Evolutionary conservation across 2,888 invertebrate genomes (phyloP), one percentile per base, ranked within the genome.

Genomic region (Pseudococcus longispinus): DNA sequence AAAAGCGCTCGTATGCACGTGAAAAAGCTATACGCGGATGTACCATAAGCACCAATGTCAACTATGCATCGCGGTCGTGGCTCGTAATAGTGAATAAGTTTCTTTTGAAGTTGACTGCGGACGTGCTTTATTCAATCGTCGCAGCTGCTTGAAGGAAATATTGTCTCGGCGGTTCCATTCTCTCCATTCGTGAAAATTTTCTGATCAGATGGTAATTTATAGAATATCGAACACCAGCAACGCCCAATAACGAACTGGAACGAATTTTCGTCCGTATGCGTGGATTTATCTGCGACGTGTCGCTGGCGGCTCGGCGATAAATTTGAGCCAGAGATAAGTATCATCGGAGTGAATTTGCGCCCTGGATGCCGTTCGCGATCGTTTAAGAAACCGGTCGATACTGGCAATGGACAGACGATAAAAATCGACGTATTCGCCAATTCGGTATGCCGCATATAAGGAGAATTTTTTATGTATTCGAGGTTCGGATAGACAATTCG

Each of bases 391-490:
- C 77, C 77, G 77, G 77, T 20, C 13, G 70, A 18, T 23, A 60
- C 60, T 3, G 18, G 13, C 2, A 46, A 15, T n/a, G n/a, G 37
- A 4, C n/a, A 13, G 15, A 42, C 77, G 77, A 80, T 80, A 80
- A 80, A 80, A 80, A 80, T 80, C 77, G 77, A 74, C 74, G 32
- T 18, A 80, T 80, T 80, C 42, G 37, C 77, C 77, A 80, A 80
- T 42, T 70, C 70, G 70, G 77, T 80, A 80, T 80, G 20, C 77
- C 42, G 42, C 77, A 42, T 80, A 37, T 23, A 51, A 15, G 26
- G 74, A 80, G 23, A 20, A 74, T 74, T 32, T 74, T 80, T 70
- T 70, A 18, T 26, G 29, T 70, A 70, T 70, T 80, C 77, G 42
- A 37, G 44, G 13, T 46, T 46, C 37, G 44, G n/a, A 4, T 51